Base-by-base conservation (phyloP, 2,888 invertebrate species). In the Eremobia ochroleuca region DNA sequence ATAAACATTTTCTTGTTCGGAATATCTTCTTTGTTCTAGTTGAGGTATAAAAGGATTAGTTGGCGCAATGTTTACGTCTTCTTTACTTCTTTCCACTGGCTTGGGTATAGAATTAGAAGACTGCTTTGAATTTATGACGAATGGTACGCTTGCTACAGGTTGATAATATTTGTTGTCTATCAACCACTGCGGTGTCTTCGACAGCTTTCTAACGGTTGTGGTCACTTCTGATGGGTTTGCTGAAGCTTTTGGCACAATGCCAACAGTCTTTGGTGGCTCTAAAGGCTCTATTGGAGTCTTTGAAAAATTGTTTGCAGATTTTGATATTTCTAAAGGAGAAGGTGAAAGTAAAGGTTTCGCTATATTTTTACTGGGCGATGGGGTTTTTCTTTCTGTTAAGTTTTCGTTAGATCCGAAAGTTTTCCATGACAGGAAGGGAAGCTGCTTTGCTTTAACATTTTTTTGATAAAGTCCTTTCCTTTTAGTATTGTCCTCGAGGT, bases 141-240 rank as follows among this genome's bases (percentile, higher is more conserved):
- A 95, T 4, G 96, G 94, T 13, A 95, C 94, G 78, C 94, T 94
- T 69, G 94, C 92, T 87, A 96, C 88, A 1, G 96, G 96, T 83
- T 96, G 96, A 79, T 96, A 96, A 85, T 96, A 96, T 83, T 95
- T 91, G 73, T 96, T 96, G 68, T 96, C 94, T 34, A 94, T 91
- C 55, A 96, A 85, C 92, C 94, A 95, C 82, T 94, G 92, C 9
- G 96, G 95, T 13, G 93, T 92, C 91, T 93, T 95, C 4, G 93
- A 89, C 46, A 96, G 83, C 79, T 91, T 95, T n/a, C 91, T 92
- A 3, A 94, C 92, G 37, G 87, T 77, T 81, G 90, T 90, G 4
- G 81, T 66, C 4, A 76, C 31, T 64, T 92, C 90, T n/a, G 86
- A 34, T 18, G 90, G 75, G 81, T 87, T 90, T 18, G 65, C 55